A percentile compares a stretch with the other conserved stretches of the same genome.
phyloP scores from a whole-genome alignment of 53 echinoderm and acorn worm species.

The Actinopyga echinites region DNA sequence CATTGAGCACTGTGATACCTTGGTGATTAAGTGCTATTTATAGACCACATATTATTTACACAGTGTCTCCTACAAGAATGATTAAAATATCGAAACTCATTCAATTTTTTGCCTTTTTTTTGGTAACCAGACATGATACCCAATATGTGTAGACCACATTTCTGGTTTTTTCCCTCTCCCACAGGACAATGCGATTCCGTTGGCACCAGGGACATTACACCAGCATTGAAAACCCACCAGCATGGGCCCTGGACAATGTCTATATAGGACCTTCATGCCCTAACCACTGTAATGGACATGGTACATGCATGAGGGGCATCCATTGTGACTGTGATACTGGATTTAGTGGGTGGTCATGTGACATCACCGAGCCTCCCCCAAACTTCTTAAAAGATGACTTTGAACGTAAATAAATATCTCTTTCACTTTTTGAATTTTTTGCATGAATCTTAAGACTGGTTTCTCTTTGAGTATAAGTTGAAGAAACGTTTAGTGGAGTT shows the following conservation, averaged over 20 bases:
- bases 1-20: too few species aligned
- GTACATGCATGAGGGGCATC: constrained; percentile 67
- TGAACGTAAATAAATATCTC: constrained; percentile 66
- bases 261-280: constrained; percentile 93
- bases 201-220: constrained; percentile 91
- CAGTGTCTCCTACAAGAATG: too few species aligned
- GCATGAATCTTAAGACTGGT: background rate
- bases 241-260: constrained; percentile 89
- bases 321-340: constrained; percentile 85
- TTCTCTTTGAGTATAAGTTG: too few species aligned
- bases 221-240: constrained; percentile 57
- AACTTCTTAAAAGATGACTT: constrained; percentile 86
- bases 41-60: too few species aligned
- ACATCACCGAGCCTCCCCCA: constrained; percentile 43
- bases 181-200: constrained; percentile 85
- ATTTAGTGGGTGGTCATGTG: constrained; percentile 65
- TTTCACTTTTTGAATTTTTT: background rate
- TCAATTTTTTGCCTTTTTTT: too few species aligned
- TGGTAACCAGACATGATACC: too few species aligned
- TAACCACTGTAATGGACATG: constrained; percentile 75
- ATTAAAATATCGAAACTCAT: too few species aligned
- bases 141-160: background rate
- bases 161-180: background rate
- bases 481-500: too few species aligned
- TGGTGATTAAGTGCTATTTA: too few species aligned